Evolutionary conservation across 2,113 vertebrate species (phyloP).

Genomic region (Mormoops blainvillei): DNA sequence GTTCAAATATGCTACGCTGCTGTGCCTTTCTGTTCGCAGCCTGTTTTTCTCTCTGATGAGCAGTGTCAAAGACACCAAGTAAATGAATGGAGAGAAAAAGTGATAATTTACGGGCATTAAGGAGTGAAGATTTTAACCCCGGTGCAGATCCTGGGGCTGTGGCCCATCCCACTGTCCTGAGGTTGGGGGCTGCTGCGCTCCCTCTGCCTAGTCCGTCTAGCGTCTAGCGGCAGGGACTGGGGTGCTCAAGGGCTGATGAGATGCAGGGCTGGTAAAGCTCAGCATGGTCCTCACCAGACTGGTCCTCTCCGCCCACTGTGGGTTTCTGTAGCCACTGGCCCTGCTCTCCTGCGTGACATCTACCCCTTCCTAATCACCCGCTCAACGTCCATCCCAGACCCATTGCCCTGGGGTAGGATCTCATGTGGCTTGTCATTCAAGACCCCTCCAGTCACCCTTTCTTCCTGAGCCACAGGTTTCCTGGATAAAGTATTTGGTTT

Average conservation of each 20-base stretch:
- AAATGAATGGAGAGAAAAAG: background rate
- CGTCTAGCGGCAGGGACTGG: background rate
- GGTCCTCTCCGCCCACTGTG: background rate
- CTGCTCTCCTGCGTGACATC: background rate
- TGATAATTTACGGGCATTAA: background rate
- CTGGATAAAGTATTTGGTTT: background rate
- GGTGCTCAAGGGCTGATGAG: background rate
- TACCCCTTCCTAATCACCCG: background rate
- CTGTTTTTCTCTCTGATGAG: slow-evolving; percentile 7
- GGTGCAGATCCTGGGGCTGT: background rate
- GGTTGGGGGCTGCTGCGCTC: background rate
- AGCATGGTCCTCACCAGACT: background rate
- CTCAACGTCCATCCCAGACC: too few relatives aligned
- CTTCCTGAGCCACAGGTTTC: accelerated
- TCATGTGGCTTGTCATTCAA: background rate
- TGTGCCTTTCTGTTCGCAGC: background rate
- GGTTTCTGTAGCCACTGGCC: background rate
- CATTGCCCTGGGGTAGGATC: background rate
- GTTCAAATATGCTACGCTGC: background rate
- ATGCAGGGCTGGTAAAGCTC: background rate
- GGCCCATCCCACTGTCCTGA: too few relatives aligned
- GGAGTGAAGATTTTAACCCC: background rate
- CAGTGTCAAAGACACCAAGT: background rate
- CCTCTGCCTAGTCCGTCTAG: background rate
- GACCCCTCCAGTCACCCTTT: too few relatives aligned